phyloP scores from a whole-genome alignment of 2,888 invertebrate genomes.

The Phytoseiulus persimilis region DNA sequence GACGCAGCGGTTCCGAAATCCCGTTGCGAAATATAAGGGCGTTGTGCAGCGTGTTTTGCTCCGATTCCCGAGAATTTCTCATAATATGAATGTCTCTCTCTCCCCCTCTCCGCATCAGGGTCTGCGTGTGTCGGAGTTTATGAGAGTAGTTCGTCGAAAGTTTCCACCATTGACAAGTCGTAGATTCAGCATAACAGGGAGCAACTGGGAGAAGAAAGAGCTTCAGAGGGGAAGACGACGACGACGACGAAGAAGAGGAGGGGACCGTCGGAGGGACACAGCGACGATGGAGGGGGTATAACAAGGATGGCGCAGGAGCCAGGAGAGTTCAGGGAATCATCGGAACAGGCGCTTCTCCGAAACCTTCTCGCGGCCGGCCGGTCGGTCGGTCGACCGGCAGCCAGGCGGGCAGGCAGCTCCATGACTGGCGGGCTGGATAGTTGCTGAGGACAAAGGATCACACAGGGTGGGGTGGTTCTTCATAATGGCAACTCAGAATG shows the following conservation, averaged over 20 bases:
- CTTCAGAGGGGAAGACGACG: neutral
- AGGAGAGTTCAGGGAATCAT: conserved; percentile 5
- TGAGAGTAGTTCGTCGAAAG: neutral
- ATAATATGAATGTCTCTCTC: neutral
- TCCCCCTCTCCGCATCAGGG: neutral
- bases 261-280: neutral
- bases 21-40: neutral
- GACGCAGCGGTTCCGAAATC: neutral
- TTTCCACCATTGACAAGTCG: neutral
- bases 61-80: neutral
- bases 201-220: conserved; percentile 5
- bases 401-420: neutral
- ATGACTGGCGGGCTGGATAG: neutral
- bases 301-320: conserved; percentile 5
- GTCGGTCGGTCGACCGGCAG: neutral
- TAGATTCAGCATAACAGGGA: conserved; percentile 5
- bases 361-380: neutral
- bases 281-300: neutral
- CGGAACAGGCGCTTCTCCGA: neutral
- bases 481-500: conserved; percentile 5
- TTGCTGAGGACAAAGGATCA: conserved; percentile 5
- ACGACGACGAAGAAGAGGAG: neutral
- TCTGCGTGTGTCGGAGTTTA: neutral
- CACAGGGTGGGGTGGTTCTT: conserved; percentile 5
- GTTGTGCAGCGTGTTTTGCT: neutral